Conservation (phyloP, 2,888 invertebrate species). For the Rhaphigaster nebulosa region DNA sequence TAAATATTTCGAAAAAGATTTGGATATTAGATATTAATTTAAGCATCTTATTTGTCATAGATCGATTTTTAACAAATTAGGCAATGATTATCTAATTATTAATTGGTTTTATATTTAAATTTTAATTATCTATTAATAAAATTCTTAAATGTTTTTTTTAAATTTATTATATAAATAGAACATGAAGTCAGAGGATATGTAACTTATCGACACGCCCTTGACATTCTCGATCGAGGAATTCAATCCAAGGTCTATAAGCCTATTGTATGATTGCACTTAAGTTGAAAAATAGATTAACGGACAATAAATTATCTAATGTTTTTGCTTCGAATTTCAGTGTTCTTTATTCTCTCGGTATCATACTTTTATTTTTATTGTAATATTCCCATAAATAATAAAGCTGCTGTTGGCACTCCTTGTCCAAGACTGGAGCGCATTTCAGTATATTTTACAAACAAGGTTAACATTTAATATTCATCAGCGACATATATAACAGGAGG, state of each 20-base stretch:
- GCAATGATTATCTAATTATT: neutral
- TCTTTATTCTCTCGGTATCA: neutral
- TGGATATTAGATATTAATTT: no score
- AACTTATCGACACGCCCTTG: conserved; percentile 40
- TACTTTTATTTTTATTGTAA: no score
- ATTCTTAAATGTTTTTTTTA: neutral
- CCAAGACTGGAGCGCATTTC: no score
- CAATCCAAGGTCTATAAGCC: conserved; percentile 10
- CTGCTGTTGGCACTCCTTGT: no score
- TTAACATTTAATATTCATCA: no score
- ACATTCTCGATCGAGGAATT: conserved; percentile 33
- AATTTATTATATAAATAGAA: neutral
- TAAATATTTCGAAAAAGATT: no score
- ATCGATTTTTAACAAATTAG: no score
- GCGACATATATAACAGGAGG: neutral
- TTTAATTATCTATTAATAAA: neutral
- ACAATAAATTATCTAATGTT: neutral
- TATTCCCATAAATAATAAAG: neutral
- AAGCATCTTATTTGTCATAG: no score
- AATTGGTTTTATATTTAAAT: neutral
- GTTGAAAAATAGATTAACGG: neutral
- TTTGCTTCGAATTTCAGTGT: neutral
- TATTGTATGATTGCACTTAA: neutral
- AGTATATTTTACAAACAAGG: no score
- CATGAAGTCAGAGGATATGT: conserved; percentile 27